Conservation (phyloP, 2,888 invertebrate genomes). For the Eristalis intricaria region DNA sequence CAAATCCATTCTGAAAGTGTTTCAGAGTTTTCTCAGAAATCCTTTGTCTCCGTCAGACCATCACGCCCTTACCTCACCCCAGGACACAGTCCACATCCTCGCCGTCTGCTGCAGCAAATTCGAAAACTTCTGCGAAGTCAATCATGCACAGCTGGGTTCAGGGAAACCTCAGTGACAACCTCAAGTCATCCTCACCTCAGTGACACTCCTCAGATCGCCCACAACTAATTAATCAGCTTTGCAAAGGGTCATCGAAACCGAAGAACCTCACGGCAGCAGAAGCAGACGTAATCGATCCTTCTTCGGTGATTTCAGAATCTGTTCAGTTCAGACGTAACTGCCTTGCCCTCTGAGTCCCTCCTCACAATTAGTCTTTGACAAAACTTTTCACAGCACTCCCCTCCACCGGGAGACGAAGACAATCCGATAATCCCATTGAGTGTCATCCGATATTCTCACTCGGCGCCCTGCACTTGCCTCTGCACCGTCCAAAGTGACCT, state of each 20-base stretch:
- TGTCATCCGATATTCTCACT: constrained; percentile 14
- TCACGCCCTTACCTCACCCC: too few species aligned
- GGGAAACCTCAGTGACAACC: too few species aligned
- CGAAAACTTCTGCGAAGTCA: too few species aligned
- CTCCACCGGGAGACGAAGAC: not conserved
- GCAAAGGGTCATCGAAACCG: constrained; percentile 29
- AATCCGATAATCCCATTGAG: constrained; percentile 33
- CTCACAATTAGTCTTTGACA: constrained; percentile 24
- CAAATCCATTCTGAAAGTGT: too few species aligned
- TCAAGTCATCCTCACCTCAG: not conserved
- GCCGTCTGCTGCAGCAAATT: too few species aligned
- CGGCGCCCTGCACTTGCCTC: not conserved
- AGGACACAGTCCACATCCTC: too few species aligned
- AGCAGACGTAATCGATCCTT: not conserved
- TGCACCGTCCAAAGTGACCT: constrained; percentile 3
- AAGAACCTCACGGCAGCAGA: not conserved
- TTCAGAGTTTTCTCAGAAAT: too few species aligned
- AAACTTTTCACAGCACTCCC: not conserved
- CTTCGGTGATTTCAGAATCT: not conserved
- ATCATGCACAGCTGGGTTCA: too few species aligned
- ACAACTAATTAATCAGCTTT: constrained; percentile 34
- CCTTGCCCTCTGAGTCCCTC: not conserved
- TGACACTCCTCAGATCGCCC: not conserved
- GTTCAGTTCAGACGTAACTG: constrained; percentile 35
- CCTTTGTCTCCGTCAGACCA: too few species aligned